Base-by-base conservation (phyloP, 1,140 invertebrate species). In the Neotoxoptera formosana region DNA sequence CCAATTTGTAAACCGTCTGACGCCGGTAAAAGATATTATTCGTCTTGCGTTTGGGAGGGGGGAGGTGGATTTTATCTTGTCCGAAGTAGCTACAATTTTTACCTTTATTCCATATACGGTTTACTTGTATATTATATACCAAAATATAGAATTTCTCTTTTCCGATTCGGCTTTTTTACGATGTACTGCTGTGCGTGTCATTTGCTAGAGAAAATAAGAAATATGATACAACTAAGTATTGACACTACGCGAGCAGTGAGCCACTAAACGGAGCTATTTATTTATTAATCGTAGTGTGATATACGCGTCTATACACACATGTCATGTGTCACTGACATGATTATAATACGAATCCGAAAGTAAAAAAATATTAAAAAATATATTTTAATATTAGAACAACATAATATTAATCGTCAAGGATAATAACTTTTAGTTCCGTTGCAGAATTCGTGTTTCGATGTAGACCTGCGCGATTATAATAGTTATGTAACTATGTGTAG, bases 1-100 rank as follows among this genome's bases (percentile, higher is more conserved):
- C 81, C 91, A 86, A 93, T 93, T 93, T 93, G 91, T 93, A 93
- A 93, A 93, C 86, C 81, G 91, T 93, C 91, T 36, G 81, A 53
- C 23, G 76, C 48, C 51, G 81, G 81, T 41, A 84, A 86, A 53
- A 56, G 47, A 56, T 51, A 93, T 53, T 51, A 92, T 93, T 56
- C 91, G 91, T 53, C 91, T 30, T 45, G 41, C 7, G 60, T 76
- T n/a, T 76, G 6, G 30, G 2, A 7, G 11, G 60, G 60, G 30
- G 60, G 9, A 17, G 41, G 36, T 56, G 36, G 17, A 41, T 48
- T 89, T 89, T 53, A 89, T 89, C 88, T 89, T 56, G n/a, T 56
- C 48, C 48, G 51, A 20, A 56, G 34, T 21, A 89, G 20, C 9
- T 56, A 34, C 21, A 89, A 89, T 25, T 89, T 56, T 89, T 89